Base-by-base conservation (phyloP, 2,888 invertebrate genomes). In the Epirrita christyi region DNA sequence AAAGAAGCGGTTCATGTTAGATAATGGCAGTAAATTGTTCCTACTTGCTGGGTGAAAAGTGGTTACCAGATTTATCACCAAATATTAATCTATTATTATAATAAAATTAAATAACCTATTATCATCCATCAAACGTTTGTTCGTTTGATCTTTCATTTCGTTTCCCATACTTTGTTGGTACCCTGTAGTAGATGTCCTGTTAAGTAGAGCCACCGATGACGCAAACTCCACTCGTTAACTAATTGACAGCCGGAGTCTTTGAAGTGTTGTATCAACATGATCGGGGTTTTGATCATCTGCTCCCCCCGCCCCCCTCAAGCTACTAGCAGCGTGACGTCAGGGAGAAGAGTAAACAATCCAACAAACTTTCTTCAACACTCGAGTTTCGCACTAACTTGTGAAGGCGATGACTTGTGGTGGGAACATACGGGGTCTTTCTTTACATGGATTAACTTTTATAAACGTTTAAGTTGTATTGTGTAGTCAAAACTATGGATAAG, bases 301-400 rank as follows among this genome's bases (percentile, higher is more conserved):
- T 9, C 45, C 14, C 46, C 32, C n/a, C n/a, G n/a, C n/a, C n/a
- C n/a, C n/a, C n/a, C n/a, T n/a, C n/a, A n/a, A 11, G 9, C 29
- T 29, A 9, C 10, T n/a, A 6, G n/a, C n/a, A 6, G 0, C 14
- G 15, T 34, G 27, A 46, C 38, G 41, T 45, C 47, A 41, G 29
- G 9, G 36, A 45, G 21, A 27, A 13, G 13, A 38, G 32, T 21
- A 50, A 42, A 62, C 61, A 61, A 56, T 55, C 59, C 46, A 50
- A 60, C 48, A 58, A 75, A 67, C 49, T 73, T 75, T 66, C 62
- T 64, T 64, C 66, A 66, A 67, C 70, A 67, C 64, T 67, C 63
- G 51, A 66, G 63, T 58, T 63, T 66, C 63, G 67, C 66, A 61
- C 55, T 60, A 67, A 66, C 63, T 65, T 57, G 55, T 64, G 64